Evolutionary conservation across 2,888 invertebrate species (phyloP), one percentile per base, ranked within the genome.

Genomic region (Euclidia mi): DNA sequence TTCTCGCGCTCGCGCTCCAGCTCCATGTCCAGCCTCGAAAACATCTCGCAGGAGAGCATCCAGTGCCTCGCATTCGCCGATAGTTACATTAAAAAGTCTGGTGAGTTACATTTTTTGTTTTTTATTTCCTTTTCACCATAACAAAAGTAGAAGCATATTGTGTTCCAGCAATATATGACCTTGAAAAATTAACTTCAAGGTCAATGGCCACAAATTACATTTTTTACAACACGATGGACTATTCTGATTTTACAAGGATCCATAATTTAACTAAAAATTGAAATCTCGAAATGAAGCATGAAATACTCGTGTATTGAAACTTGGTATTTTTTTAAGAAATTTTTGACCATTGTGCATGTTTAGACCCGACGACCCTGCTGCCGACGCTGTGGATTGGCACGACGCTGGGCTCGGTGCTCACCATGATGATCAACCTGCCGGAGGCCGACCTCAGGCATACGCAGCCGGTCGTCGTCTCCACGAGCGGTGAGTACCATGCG

Each of bases 341-440:
- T 20, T 3, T 1, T 20, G 20, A 20, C 20, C 4, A 34, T 14
- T 34, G 14, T 15, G 1, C 14, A 2, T 34, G 3, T 25, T 18
- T 89, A 99, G 99, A 99, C 95, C 96, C 97, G 78, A 96, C 96
- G 88, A 96, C 96, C 78, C 95, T 97, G 85, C 92, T 95, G 80
- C 99, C 99, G 73, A 99, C 99, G 78, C 95, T 99, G 71, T 99
- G 99, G 99, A 97, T 99, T 81, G 99, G 99, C 81, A 99, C 99
- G 75, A 98, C 98, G 90, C 96, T 98, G 80, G 99, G 99, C 79
- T 99, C 99, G 57, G 98, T 99, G 87, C 96, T 99, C 82, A 98
- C 99, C 65, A 96, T 99, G 91, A 96, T 97, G 90, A 96, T 99
- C 85, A 97, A 96, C 87, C 96, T 97, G 74, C 96, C 97, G 59